Percentiles rank a stretch among this genome's conserved stretches.
phyloP scores from a whole-genome alignment of 2,888 invertebrate species.

The Beris morrisii region DNA sequence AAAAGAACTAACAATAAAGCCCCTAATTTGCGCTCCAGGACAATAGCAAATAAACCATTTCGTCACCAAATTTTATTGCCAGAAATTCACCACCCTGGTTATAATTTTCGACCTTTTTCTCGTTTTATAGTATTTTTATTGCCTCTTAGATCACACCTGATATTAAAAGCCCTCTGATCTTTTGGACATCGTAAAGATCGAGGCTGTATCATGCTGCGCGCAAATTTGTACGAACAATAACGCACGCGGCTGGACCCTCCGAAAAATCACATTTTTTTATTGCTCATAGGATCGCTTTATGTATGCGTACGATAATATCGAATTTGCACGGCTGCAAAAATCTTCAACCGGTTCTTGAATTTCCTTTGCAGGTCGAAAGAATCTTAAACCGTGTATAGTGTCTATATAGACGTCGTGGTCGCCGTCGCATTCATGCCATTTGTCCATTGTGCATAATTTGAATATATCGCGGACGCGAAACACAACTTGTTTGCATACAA shows the following conservation, averaged over 20 bases:
- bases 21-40: too few relatives aligned
- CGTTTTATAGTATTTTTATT: conserved; percentile 2
- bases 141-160: conserved; percentile 26
- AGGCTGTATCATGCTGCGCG: conserved; percentile 33
- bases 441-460: conserved; percentile 11
- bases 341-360: conserved; percentile 22
- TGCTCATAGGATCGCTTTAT: too few relatives aligned
- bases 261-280: not conserved
- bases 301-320: not conserved
- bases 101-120: too few relatives aligned
- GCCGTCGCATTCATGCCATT: conserved; percentile 7
- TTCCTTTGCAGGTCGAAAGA: too few relatives aligned
- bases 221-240: conserved; percentile 34
- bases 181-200: conserved; percentile 7
- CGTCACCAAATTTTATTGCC: too few relatives aligned
- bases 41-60: too few relatives aligned
- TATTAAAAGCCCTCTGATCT: conserved; percentile 11
- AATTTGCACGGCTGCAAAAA: conserved; percentile 33
- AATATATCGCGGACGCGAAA: conserved; percentile 12
- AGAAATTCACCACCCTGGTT: too few relatives aligned
- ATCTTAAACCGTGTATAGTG: not conserved
- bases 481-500: conserved; percentile 33
- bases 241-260: conserved; percentile 19
- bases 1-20: too few relatives aligned
- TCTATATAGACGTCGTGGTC: too few relatives aligned